Percentiles rank a stretch among this genome's conserved stretches.
Conservation (phyloP, 2,797 vertebrate genomes). For the Acanthornis magna region DNA sequence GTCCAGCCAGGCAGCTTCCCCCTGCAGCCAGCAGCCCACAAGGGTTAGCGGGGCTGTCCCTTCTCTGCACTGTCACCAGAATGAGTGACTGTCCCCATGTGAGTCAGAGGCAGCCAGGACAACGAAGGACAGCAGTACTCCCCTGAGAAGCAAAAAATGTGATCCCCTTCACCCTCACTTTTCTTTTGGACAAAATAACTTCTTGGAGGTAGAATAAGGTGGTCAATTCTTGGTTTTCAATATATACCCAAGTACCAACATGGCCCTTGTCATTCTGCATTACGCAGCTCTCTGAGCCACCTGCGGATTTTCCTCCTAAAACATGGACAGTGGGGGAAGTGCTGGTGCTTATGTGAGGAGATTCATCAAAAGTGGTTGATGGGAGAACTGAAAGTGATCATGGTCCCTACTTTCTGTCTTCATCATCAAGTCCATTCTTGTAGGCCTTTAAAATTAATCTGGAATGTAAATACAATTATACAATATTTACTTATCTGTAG, state of each 20-base stretch:
- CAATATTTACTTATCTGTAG: not conserved
- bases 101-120: not conserved
- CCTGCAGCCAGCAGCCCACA: accelerated
- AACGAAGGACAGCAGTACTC: not conserved
- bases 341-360: not conserved
- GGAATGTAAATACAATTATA: not conserved
- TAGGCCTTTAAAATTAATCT: not conserved
- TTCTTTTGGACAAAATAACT: not conserved
- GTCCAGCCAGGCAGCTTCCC: not conserved
- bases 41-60: not conserved
- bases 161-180: accelerated
- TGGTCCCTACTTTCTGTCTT: not conserved
- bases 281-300: not conserved
- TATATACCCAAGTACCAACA: not conserved
- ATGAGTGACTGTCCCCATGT: not conserved
- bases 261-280: not conserved
- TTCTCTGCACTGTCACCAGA: not conserved
- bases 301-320: not conserved
- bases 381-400: not conserved
- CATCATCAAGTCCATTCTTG: not conserved
- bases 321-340: not conserved
- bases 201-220: too few species aligned
- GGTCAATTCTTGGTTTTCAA: not conserved
- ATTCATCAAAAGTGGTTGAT: not conserved
- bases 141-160: not conserved